Evolutionary conservation across 2,888 invertebrate genomes (phyloP), one percentile per base, ranked within the genome.

Genomic region (Calameuta filiformis): DNA sequence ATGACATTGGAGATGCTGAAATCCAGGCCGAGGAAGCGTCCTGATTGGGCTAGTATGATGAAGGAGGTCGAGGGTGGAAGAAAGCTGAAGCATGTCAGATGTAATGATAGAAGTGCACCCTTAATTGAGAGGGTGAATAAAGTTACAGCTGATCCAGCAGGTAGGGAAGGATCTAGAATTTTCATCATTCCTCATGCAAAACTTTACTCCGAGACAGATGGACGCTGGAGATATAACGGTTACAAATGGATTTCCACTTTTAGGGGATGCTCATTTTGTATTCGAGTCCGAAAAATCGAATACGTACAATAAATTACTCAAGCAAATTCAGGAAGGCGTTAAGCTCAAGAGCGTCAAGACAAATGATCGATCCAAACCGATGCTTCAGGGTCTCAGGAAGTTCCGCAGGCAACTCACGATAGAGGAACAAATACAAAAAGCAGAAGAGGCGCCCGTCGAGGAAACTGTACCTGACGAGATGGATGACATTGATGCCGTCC

Each of bases 11-110:
- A 97, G 80, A 93, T 94, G 85, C 93, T 97, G 33, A 95, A 94
- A 89, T 92, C 95, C 84, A 93, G 97, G 84, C 97, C 97, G 0
- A 93, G 97, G 83, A 95, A 94, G 88, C 94, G 97, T 83, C 97
- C 97, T 0, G 97, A 97, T 90, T 97, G 97, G 97, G 96, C 95
- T 30, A 95, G 95, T 86, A 96, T 97, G 95, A 96, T 97, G 95
- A 97, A 97, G 91, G 97, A 97, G 91, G 96, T 97, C n/a, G 97
- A 97, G 89, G 93, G 94, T 82, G 96, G 97, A 75, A 95, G 91
- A 87, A 96, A 95, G 89, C 92, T 97, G 82, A 95, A 95, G 87
- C 96, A 97, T 88, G 97, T 97, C 75, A 94, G 95, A 86, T 97
- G 97, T 91, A 97, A 97, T 91, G 97, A 97, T 90, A 94, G 97